phyloP scores from a whole-genome alignment of 2,797 vertebrate genomes.

The Kryptopterus vitreolus region DNA sequence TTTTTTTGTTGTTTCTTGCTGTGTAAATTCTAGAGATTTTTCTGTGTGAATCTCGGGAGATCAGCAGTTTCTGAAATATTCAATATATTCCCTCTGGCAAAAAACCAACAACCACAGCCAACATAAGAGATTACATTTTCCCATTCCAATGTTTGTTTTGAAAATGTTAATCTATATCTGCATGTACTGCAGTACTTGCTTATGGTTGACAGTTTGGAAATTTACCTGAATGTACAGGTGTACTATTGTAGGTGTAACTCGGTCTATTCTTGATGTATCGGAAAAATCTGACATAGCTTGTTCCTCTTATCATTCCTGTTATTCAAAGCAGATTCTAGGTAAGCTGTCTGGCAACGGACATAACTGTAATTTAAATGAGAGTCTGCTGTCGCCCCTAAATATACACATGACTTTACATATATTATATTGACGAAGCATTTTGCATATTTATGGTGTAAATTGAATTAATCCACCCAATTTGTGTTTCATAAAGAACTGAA shows the following conservation, averaged over 20 bases:
- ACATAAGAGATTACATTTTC: not conserved
- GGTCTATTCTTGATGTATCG: not conserved
- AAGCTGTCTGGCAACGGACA: not conserved
- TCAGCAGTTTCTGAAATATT: not conserved
- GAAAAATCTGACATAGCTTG: not conserved
- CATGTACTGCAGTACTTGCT: not conserved
- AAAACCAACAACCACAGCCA: not conserved
- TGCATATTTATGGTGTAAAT: not conserved
- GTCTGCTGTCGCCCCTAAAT: not conserved
- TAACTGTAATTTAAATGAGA: not conserved
- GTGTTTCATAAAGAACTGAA: not conserved
- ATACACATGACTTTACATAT: not conserved
- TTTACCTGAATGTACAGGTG: not conserved
- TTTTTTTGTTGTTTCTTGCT: not conserved
- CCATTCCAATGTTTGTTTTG: not conserved
- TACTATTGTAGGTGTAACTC: not conserved
- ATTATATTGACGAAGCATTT: not conserved
- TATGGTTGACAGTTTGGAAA: not conserved
- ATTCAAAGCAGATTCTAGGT: not conserved
- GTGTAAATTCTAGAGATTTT: not conserved
- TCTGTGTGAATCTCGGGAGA: not conserved
- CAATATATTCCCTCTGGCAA: not conserved
- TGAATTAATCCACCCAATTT: not conserved
- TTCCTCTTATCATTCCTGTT: not conserved
- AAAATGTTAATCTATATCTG: not conserved